These are phyloP conservation scores for Dipus sagitta DNA, from an alignment of 2,797 vertebrate genomes.

Conservation along the genomic window DNA sequence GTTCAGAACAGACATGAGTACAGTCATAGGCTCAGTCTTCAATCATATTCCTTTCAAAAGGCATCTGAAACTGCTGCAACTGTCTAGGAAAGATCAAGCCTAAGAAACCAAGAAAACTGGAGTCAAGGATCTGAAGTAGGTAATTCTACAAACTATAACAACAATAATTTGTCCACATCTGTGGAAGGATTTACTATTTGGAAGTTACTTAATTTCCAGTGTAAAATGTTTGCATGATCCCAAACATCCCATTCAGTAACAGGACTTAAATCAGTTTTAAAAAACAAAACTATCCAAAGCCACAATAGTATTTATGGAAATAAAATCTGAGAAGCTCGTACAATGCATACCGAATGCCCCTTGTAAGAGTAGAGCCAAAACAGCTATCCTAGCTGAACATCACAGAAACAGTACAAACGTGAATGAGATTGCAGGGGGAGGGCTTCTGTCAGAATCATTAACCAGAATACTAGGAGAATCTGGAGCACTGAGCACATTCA, in stretches of 20 bases:
- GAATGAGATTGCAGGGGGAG: conserved; percentile 49
- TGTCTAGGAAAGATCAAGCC: conserved; percentile 78
- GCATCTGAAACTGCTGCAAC: conserved; percentile 79
- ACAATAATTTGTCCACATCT: conserved; percentile 38
- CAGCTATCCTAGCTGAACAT: conserved; percentile 54
- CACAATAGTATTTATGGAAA: conserved; percentile 41
- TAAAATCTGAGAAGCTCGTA: conserved; percentile 38
- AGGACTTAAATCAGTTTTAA: conserved; percentile 24
- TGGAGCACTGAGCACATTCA: conserved; percentile 62
- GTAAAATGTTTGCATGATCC: conserved; percentile 43
- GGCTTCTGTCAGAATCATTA: conserved; percentile 66
- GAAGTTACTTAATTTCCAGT: conserved; percentile 28
- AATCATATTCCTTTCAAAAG: conserved; percentile 81
- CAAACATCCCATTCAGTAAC: conserved; percentile 13
- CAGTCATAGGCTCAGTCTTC: conserved; percentile 75
- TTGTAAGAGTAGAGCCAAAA: conserved; percentile 43
- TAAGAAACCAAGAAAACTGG: conserved; percentile 73
- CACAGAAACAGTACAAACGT: conserved; percentile 55
- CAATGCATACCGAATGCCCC: conserved; percentile 47
- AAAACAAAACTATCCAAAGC: conserved; percentile 42
- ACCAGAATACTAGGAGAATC: conserved; percentile 66
- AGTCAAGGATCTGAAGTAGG: conserved; percentile 65
- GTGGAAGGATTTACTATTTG: conserved; percentile 55
- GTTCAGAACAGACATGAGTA: conserved; percentile 75
- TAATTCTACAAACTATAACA: conserved; percentile 47